Evolutionary conservation across 64 coral and sea anemone species (phyloP).

Genomic region (Astreopora myriophthalma): DNA sequence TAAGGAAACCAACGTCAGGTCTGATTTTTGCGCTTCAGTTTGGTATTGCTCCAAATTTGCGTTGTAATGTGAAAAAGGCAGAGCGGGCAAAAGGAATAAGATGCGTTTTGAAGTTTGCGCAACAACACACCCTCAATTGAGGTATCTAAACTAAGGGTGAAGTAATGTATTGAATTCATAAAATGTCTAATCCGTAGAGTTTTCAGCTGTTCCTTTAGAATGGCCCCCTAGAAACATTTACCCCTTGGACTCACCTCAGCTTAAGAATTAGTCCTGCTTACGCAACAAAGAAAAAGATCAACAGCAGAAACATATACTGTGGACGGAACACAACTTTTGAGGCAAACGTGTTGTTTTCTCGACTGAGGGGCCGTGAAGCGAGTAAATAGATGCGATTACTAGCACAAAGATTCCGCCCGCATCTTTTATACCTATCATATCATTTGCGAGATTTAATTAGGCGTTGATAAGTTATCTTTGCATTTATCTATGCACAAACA

Average conservation of each 20-base stretch:
- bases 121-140: too few species aligned
- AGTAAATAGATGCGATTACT: conserved; percentile 1
- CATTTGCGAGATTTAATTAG: conserved; percentile 45
- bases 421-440: conserved; percentile 7
- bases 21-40: not conserved
- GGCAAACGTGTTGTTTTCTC: not conserved
- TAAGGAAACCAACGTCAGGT: not conserved
- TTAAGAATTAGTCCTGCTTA: not conserved
- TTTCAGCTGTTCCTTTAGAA: too few species aligned
- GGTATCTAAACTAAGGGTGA: too few species aligned
- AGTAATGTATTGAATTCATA: too few species aligned
- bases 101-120: too few species aligned
- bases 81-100: too few species aligned
- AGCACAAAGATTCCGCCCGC: not conserved
- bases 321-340: not conserved
- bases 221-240: too few species aligned
- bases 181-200: too few species aligned
- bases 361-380: not conserved
- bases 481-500: conserved; percentile 45
- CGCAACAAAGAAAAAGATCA: not conserved
- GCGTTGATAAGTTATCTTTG: conserved; percentile 16
- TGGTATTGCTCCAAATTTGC: not conserved
- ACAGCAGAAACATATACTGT: not conserved
- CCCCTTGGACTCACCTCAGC: not conserved
- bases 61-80: too few species aligned